Conservation (phyloP, 1,140 invertebrate species). For the Mycetomoellerius zeteki region DNA sequence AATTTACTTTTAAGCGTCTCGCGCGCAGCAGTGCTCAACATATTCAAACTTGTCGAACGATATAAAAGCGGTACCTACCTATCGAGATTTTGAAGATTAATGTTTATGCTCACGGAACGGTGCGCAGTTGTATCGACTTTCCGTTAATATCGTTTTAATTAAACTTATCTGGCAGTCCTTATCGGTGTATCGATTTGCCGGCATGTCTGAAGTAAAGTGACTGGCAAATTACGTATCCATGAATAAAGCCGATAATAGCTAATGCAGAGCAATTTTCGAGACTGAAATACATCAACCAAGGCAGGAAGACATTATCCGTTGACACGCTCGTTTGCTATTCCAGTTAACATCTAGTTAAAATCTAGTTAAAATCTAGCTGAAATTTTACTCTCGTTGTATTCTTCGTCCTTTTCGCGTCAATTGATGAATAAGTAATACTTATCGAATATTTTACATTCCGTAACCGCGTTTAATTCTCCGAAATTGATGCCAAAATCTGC, state of each 20-base stretch:
- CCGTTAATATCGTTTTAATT: slow-evolving; percentile 49
- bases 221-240: slow-evolving; percentile 48
- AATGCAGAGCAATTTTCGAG: slow-evolving; percentile 53
- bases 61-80: background rate
- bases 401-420: background rate
- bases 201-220: slow-evolving; percentile 38
- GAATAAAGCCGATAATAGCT: slow-evolving; percentile 49
- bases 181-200: slow-evolving; percentile 47
- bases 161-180: slow-evolving; percentile 48
- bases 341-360: slow-evolving; percentile 61
- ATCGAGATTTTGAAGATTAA: slow-evolving; percentile 38
- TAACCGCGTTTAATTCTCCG: background rate
- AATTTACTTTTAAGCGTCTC: slow-evolving; percentile 9
- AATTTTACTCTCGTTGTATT: slow-evolving; percentile 54
- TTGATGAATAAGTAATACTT: background rate
- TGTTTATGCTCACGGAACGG: background rate
- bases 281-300: slow-evolving; percentile 57
- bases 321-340: slow-evolving; percentile 80
- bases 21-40: background rate
- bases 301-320: slow-evolving; percentile 79
- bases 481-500: no score
- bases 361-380: slow-evolving; percentile 57
- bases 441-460: background rate
- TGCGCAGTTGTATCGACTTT: slow-evolving; percentile 24
- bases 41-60: background rate